Evolutionary conservation across 2,113 vertebrate species (phyloP).

Genomic region (Phrynosoma platyrhinos): DNA sequence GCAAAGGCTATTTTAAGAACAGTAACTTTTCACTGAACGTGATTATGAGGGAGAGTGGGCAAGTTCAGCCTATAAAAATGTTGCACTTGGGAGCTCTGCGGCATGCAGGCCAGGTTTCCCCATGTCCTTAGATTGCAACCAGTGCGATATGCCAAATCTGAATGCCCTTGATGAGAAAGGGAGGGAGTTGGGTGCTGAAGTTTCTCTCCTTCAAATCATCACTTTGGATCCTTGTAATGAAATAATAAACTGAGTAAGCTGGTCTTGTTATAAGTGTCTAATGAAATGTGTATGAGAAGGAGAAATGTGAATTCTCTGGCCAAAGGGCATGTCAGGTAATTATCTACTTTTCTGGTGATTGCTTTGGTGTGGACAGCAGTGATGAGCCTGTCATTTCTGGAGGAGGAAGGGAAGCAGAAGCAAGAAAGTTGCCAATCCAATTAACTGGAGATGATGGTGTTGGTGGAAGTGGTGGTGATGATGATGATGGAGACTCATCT

Average conservation of each 20-base stretch:
- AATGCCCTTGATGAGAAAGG: conserved; percentile 9
- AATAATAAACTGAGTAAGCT: neutral
- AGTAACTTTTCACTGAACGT: conserved; percentile 71
- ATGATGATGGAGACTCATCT: conserved; percentile 51
- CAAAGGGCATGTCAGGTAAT: neutral
- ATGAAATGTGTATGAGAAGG: neutral
- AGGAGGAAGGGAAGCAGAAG: neutral
- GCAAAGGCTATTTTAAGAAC: conserved; percentile 78
- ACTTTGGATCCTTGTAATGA: conserved; percentile 19
- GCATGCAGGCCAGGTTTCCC: conserved; percentile 53
- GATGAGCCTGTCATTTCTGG: conserved; percentile 41
- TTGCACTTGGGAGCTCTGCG: conserved; percentile 53
- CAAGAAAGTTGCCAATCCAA: conserved; percentile 50
- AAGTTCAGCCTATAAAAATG: conserved; percentile 63
- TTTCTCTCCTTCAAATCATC: neutral
- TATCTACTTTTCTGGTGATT: neutral
- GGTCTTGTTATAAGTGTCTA: conserved; percentile 5
- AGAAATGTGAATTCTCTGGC: neutral
- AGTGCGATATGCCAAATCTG: neutral
- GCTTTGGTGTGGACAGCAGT: conserved; percentile 16
- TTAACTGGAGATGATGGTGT: conserved; percentile 15
- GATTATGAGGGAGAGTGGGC: conserved; percentile 66
- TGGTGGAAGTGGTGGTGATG: conserved; percentile 11
- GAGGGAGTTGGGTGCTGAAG: neutral
- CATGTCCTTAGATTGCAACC: neutral